These are phyloP conservation scores for Drosophila kanapiae DNA, from an alignment of 1,140 invertebrate genomes.

Conservation along the genomic window DNA sequence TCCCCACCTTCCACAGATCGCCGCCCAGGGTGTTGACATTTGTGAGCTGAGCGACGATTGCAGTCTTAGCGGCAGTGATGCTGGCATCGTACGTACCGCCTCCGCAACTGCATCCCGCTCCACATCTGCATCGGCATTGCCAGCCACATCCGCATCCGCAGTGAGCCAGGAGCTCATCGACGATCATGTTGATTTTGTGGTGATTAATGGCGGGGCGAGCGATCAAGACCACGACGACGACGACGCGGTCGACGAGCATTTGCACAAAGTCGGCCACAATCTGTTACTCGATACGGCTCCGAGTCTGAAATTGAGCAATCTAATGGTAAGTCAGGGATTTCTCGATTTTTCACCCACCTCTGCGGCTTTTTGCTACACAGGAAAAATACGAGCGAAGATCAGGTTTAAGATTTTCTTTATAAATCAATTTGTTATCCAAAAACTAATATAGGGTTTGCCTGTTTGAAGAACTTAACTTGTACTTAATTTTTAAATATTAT, in stretches of 20 bases:
- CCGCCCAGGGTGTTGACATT: slow-evolving; percentile 70
- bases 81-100: slow-evolving; percentile 53
- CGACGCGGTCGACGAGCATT: slow-evolving; percentile 56
- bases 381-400: neutral
- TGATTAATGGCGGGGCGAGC: slow-evolving; percentile 73
- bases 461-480: neutral
- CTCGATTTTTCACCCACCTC: slow-evolving; percentile 10
- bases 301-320: slow-evolving; percentile 85
- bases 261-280: slow-evolving; percentile 72
- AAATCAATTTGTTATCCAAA: neutral
- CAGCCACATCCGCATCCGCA: slow-evolving; percentile 33
- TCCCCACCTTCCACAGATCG: slow-evolving; percentile 20
- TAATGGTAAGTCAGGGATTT: slow-evolving; percentile 76
- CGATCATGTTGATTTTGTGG: slow-evolving; percentile 81
- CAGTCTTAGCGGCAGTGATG: slow-evolving; percentile 58
- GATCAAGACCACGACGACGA: slow-evolving; percentile 53
- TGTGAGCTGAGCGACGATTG: slow-evolving; percentile 68
- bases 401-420: neutral
- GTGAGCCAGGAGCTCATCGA: slow-evolving; percentile 70
- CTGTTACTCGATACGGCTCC: slow-evolving; percentile 83
- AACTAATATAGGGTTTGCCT: neutral
- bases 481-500: neutral
- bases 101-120: slow-evolving; percentile 21
- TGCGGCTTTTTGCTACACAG: slow-evolving; percentile 15
- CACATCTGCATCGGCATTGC: slow-evolving; percentile 10